Conservation (phyloP, 1,140 invertebrate species). For the Lepeophtheirus salmonis region DNA sequence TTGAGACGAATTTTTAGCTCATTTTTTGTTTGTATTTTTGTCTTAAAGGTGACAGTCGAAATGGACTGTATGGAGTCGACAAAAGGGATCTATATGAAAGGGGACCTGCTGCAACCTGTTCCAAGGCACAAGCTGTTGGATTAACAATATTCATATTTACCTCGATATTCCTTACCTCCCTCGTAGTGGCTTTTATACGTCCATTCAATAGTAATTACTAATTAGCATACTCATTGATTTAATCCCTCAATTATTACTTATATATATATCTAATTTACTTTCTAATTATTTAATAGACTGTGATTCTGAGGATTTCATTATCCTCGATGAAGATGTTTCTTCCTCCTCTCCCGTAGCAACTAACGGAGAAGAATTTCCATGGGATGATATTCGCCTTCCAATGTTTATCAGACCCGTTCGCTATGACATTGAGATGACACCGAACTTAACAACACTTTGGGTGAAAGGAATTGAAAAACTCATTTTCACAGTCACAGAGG, state of each 20-base stretch:
- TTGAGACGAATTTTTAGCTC: too few species aligned
- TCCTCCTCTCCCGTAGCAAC: too few species aligned
- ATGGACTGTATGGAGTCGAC: background rate
- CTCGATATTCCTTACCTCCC: background rate
- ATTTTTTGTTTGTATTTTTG: too few species aligned
- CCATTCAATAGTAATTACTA: conserved; percentile 11
- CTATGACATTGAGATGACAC: conserved; percentile 77
- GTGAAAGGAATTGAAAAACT: conserved; percentile 28
- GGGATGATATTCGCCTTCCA: conserved; percentile 65
- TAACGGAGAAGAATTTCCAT: conserved; percentile 56
- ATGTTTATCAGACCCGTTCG: conserved; percentile 52
- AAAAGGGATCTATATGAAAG: conserved; percentile 13
- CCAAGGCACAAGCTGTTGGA: background rate
- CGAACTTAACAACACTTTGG: conserved; percentile 59
- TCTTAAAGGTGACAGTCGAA: conserved; percentile 5
- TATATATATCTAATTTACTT: too few species aligned
- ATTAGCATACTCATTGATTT: too few species aligned
- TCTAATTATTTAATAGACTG: too few species aligned
- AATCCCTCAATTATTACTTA: too few species aligned
- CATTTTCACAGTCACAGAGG: conserved; percentile 42
- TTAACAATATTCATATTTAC: conserved; percentile 14
- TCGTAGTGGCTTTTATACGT: conserved; percentile 1
- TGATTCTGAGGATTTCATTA: too few species aligned
- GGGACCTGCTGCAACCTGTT: conserved; percentile 10
- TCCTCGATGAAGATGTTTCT: too few species aligned